These are phyloP conservation scores for Drosophila mojavensis DNA, from an alignment of 1,140 invertebrate species.

Conservation along the genomic window DNA sequence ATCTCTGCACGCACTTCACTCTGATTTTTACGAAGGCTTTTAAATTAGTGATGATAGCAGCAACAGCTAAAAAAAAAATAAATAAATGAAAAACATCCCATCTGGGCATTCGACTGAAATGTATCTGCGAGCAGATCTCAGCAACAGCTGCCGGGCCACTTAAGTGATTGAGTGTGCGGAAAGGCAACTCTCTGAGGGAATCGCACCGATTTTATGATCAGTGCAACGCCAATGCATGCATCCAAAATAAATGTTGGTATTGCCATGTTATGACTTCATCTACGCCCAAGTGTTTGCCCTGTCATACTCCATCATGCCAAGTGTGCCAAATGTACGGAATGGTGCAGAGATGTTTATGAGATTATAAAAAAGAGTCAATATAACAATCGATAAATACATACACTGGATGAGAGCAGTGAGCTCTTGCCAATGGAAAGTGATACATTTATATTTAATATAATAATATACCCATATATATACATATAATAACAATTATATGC, in stretches of 20 bases:
- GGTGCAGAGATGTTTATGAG: too few species aligned
- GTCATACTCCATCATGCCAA: too few species aligned
- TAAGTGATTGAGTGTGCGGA: conserved; percentile 46
- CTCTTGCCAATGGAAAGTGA: too few species aligned
- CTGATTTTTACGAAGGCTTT: conserved; percentile 50
- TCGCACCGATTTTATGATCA: conserved; percentile 25
- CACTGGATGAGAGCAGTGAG: too few species aligned
- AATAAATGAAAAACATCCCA: not conserved
- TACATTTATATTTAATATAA: too few species aligned
- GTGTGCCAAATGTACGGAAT: not conserved
- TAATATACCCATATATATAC: too few species aligned
- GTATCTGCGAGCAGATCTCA: conserved; percentile 3
- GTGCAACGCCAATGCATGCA: not conserved
- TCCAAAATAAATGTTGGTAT: not conserved
- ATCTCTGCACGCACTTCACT: conserved; percentile 46
- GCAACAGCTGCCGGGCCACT: conserved; percentile 9
- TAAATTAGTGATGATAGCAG: conserved; percentile 55
- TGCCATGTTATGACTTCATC: not conserved
- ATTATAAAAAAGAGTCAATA: too few species aligned
- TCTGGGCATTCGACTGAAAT: conserved; percentile 20
- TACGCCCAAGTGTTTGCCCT: not conserved
- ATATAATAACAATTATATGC: too few species aligned
- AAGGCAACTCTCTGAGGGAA: conserved; percentile 14
- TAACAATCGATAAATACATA: too few species aligned
- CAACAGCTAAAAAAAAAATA: not conserved